Evolutionary conservation across 2,797 vertebrate species (phyloP), one percentile per base, ranked within the genome.

Genomic region (Sebastes steindachneri): DNA sequence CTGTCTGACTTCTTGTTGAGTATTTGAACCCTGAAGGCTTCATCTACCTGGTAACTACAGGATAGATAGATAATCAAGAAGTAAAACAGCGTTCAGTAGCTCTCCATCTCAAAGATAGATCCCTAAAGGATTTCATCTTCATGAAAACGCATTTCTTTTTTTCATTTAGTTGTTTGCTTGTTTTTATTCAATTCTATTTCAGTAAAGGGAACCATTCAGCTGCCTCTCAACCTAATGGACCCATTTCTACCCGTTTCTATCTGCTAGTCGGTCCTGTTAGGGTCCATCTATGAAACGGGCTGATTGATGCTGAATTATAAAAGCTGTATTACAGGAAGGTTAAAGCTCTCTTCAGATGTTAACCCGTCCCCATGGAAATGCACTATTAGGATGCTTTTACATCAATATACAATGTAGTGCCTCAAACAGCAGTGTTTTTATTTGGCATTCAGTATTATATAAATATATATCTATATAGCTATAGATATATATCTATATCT

Each of bases 271-370:
- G 72, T 80, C 87, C 84, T 75, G 67, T 73, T 75, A 23, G 66
- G 35, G 78, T 86, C 33, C 33, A 72, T 89, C 68, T 82, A 29
- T 68, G 73, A 89, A 91, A 89, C 81, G 45, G 79, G 51, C 89
- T 91, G 89, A 93, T 88, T 92, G 85, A 91, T 89, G 82, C 90
- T 90, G 77, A 72, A 87, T 85, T 63, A 72, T 87, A 86, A 93
- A 87, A 89, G 79, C 64, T 19, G 67, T 7, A 72, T 85, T 79
- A 62, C 7, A 41, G 63, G 57, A 64, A 68, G 79, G 78, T 91
- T 89, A 79, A 80, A 76, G 73, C 73, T 54, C 41, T 69, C 69
- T 62, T 59, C 58, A 58, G 63, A 72, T 84, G 57, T 78, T 76
- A 60, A 81, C 74, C 66, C 65, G 62, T 28, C 26, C 59, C 17